These are phyloP conservation scores for Ceratina japonica DNA, from an alignment of 1,140 invertebrate genomes.

Conservation along the genomic window DNA sequence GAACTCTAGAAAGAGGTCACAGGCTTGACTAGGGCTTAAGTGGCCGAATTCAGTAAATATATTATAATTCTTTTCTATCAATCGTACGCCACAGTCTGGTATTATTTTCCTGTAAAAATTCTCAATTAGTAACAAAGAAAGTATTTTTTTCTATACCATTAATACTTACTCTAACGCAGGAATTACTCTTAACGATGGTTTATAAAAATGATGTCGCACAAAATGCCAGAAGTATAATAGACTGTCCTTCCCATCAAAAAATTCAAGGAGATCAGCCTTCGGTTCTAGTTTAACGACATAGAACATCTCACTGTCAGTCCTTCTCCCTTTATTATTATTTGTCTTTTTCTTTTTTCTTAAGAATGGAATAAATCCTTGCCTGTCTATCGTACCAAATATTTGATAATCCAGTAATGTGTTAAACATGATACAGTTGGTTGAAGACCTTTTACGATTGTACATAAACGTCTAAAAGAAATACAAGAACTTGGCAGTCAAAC, in stretches of 20 bases:
- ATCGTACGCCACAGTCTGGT: slow-evolving; percentile 76
- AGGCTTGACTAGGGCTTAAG: slow-evolving; percentile 68
- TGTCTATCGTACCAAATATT: slow-evolving; percentile 62
- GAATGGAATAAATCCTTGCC: slow-evolving; percentile 65
- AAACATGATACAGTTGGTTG: slow-evolving; percentile 54
- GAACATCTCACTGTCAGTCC: slow-evolving; percentile 27
- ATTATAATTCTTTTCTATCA: slow-evolving; percentile 73
- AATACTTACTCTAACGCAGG: slow-evolving; percentile 74
- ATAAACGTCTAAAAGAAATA: slow-evolving; percentile 14
- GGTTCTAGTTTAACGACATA: slow-evolving; percentile 68
- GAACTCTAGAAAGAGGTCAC: slow-evolving; percentile 75
- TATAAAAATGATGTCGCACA: slow-evolving; percentile 63
- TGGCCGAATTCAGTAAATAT: slow-evolving; percentile 78
- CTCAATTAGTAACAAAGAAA: slow-evolving; percentile 12
- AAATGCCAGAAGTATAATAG: slow-evolving; percentile 74
- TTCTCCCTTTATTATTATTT: not conserved
- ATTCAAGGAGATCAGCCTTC: slow-evolving; percentile 58
- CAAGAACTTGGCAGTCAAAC: not conserved
- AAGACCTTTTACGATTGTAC: rapidly evolving
- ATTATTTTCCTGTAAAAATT: slow-evolving; percentile 71
- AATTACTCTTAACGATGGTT: slow-evolving; percentile 66
- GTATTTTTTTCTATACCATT: not conserved
- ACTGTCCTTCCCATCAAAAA: slow-evolving; percentile 50
- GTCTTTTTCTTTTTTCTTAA: not conserved
- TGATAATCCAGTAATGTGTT: slow-evolving; percentile 66